phyloP scores from a whole-genome alignment of 1,140 invertebrate species.

The Lepidurus packardi region DNA sequence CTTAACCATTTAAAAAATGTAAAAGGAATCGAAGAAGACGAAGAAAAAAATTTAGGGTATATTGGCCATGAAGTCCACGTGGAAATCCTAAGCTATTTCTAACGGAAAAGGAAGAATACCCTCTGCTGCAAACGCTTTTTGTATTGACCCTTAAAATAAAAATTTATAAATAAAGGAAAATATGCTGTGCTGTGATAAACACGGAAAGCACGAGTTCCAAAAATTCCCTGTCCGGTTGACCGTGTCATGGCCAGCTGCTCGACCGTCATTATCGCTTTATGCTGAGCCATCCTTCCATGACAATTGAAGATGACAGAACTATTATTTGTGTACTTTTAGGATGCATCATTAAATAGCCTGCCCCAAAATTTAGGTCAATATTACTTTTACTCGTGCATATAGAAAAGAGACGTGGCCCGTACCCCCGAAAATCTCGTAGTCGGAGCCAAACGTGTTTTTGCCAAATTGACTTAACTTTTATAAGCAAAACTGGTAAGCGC shows the following conservation, averaged over 20 bases:
- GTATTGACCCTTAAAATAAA: neutral
- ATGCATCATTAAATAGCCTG: neutral
- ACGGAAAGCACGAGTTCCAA: neutral
- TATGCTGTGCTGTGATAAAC: neutral
- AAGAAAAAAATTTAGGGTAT: neutral
- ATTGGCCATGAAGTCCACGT: neutral
- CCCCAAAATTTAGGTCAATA: no score
- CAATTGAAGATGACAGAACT: neutral
- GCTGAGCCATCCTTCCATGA: neutral
- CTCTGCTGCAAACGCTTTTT: neutral
- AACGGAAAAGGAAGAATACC: neutral
- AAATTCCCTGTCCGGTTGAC: neutral
- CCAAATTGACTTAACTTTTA: no score
- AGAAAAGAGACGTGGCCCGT: no score
- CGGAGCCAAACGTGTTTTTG: no score
- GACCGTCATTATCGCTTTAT: conserved; percentile 10
- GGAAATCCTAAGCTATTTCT: neutral
- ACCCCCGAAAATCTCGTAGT: no score
- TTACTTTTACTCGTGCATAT: no score
- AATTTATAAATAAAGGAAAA: neutral
- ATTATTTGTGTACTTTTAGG: neutral
- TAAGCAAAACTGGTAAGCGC: no score
- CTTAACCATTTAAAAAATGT: neutral
- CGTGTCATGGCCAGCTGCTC: neutral
- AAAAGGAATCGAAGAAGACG: neutral